Evolutionary conservation across 2,888 invertebrate genomes (phyloP).

Genomic region (Drosophila leonis): DNA sequence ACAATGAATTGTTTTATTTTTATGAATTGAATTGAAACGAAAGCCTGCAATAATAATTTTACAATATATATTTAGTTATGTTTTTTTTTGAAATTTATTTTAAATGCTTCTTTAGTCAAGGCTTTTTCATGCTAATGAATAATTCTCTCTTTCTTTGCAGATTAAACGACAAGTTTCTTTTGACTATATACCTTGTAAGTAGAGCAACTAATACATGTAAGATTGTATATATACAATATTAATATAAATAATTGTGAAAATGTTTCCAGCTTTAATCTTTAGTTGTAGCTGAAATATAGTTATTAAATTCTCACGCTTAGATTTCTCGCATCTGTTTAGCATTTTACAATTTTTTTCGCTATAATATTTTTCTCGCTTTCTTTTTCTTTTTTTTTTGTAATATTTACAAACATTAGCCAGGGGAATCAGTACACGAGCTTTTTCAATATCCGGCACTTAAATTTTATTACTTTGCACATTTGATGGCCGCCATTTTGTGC

Average conservation of each 20-base stretch:
- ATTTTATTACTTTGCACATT: slow-evolving; percentile 67
- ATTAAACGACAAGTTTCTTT: too few relatives aligned
- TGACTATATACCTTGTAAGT: too few relatives aligned
- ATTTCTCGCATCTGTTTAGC: not conserved
- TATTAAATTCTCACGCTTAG: not conserved
- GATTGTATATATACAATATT: too few relatives aligned
- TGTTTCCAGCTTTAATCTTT: not conserved
- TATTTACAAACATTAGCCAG: slow-evolving; percentile 53
- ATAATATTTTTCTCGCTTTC: not conserved
- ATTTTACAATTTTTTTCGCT: not conserved
- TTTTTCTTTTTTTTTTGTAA: slow-evolving; percentile 27
- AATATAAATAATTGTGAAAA: too few relatives aligned
- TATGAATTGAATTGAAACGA: not conserved
- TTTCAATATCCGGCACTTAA: slow-evolving; percentile 70
- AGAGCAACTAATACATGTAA: too few relatives aligned
- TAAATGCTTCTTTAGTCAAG: too few relatives aligned
- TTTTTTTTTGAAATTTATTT: too few relatives aligned
- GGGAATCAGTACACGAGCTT: slow-evolving; percentile 55
- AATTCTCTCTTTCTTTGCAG: too few relatives aligned
- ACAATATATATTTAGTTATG: too few relatives aligned
- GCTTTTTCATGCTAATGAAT: too few relatives aligned
- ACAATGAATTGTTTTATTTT: not conserved
- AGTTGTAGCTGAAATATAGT: not conserved
- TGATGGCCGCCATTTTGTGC: slow-evolving; percentile 48
- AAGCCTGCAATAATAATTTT: too few relatives aligned